A percentile compares a stretch with the other conserved stretches of the same genome.
Evolutionary conservation across 1,140 invertebrate species (phyloP).

Genomic region (Lepidostoma basale): DNA sequence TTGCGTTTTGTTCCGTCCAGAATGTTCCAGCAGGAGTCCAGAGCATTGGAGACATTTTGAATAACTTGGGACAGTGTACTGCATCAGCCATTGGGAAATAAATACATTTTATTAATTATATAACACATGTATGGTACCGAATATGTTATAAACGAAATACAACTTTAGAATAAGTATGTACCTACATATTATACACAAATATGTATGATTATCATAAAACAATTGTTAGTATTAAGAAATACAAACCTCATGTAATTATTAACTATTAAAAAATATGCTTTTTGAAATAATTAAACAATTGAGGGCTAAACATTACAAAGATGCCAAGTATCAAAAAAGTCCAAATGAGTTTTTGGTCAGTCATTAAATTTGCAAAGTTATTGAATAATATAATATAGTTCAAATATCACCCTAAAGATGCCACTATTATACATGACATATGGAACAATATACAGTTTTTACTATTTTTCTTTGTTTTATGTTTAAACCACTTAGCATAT

Average conservation of each 20-base stretch:
- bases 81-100: conserved; percentile 39
- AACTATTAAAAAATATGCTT: neutral
- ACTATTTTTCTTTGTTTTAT: no score
- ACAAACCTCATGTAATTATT: neutral
- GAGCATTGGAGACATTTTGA: conserved; percentile 48
- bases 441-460: no score
- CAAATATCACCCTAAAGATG: no score
- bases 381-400: no score
- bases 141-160: neutral
- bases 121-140: neutral
- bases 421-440: no score
- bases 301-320: no score
- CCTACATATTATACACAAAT: no score
- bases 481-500: no score
- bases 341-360: no score
- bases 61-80: conserved; percentile 52
- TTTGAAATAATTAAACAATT: no score
- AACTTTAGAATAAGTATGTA: neutral
- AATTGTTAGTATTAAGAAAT: neutral
- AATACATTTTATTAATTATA: neutral
- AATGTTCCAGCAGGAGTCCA: conserved; percentile 43
- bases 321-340: no score
- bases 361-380: no score
- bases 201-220: neutral
- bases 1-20: conserved; percentile 52